phyloP scores from a whole-genome alignment of 2,888 invertebrate species.

The Caradrina kadenii region DNA sequence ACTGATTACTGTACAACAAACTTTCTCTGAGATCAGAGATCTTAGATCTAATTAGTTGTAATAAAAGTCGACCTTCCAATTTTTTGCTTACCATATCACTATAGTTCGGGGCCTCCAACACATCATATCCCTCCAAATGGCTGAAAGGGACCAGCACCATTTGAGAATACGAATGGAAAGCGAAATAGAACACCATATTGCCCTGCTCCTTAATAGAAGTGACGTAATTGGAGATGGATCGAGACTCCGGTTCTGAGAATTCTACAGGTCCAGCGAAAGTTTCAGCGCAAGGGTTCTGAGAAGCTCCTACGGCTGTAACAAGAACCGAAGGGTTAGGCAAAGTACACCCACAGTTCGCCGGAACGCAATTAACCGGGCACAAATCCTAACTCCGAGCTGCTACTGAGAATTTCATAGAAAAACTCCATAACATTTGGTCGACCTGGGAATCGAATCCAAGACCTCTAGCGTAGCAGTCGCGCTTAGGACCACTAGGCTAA shows the following conservation, averaged over 20 bases:
- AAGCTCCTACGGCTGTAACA: slow-evolving; percentile 80
- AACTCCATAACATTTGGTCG: too few relatives aligned
- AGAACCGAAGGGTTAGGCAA: not conserved
- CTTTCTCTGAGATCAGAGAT: too few relatives aligned
- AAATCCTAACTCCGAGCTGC: too few relatives aligned
- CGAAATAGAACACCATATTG: slow-evolving; percentile 85
- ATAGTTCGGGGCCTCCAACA: slow-evolving; percentile 77
- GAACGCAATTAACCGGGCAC: too few relatives aligned
- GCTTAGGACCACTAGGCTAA: too few relatives aligned
- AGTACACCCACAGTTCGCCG: too few relatives aligned
- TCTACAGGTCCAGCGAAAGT: slow-evolving; percentile 87
- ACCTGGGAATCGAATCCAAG: too few relatives aligned
- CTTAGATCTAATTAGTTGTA: too few relatives aligned
- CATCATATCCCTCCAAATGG: slow-evolving; percentile 70
- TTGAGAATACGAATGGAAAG: slow-evolving; percentile 91
- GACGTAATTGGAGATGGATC: slow-evolving; percentile 82
- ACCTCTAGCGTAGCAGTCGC: too few relatives aligned
- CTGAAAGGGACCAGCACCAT: slow-evolving; percentile 88
- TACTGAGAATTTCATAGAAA: too few relatives aligned
- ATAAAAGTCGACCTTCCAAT: too few relatives aligned
- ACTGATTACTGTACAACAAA: too few relatives aligned
- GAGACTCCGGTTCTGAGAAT: slow-evolving; percentile 90
- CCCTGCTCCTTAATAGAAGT: slow-evolving; percentile 67
- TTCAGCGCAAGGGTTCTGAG: slow-evolving; percentile 85
- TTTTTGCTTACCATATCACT: slow-evolving; percentile 79